Conservation (phyloP, 2,888 invertebrate species). For the Pediacus dermestoides region DNA sequence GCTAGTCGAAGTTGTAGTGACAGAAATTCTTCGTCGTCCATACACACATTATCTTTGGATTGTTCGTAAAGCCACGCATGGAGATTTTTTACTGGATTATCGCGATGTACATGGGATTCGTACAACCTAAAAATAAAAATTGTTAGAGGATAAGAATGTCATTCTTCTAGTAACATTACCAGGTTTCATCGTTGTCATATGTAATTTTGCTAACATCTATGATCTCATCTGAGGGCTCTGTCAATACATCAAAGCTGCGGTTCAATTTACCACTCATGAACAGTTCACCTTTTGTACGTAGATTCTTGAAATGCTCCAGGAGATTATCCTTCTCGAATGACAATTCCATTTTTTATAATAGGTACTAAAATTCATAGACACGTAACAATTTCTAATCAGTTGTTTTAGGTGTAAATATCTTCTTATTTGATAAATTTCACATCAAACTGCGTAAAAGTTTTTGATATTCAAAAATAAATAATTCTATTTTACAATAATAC, state of each 20-base stretch:
- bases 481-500: background rate
- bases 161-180: constrained; percentile 48
- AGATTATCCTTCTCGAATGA: constrained; percentile 37
- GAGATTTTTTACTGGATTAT: constrained; percentile 18
- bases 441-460: no score
- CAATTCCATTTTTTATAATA: constrained; percentile 38
- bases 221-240: constrained; percentile 33
- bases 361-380: no score
- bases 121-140: constrained; percentile 24
- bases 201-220: constrained; percentile 58
- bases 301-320: constrained; percentile 26
- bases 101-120: constrained; percentile 12
- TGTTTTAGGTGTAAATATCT: no score
- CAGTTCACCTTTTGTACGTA: no score
- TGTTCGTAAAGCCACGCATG: constrained; percentile 22
- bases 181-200: constrained; percentile 58
- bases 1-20: constrained; percentile 2
- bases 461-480: constrained; percentile 4
- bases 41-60: no score
- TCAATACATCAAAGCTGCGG: constrained; percentile 1
- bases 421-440: no score
- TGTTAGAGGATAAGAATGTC: background rate
- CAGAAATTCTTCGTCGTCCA: constrained; percentile 7
- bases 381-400: constrained; percentile 18
- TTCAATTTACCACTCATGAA: no score